A percentile compares a stretch with the other conserved stretches of the same genome.
Evolutionary conservation across 2,113 vertebrate genomes (phyloP).

Genomic region (Lophius piscatorius): DNA sequence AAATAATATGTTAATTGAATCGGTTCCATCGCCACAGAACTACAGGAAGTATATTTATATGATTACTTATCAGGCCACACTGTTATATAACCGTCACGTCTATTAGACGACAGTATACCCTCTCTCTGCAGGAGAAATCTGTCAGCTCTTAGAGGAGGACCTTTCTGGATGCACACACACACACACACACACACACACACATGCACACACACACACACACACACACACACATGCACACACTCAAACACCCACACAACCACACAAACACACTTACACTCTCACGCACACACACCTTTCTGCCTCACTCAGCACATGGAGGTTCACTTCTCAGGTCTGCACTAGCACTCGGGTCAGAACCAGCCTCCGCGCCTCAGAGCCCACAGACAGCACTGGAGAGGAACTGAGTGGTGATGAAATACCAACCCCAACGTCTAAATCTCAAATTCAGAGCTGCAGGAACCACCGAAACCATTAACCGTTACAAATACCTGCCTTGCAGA

Average conservation of each 20-base stretch:
- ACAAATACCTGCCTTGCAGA: background rate
- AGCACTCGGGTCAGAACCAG: constrained; percentile 18
- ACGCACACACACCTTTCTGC: constrained; percentile 28
- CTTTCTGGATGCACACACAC: constrained; percentile 39
- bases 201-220: constrained; percentile 7
- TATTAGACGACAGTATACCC: constrained; percentile 22
- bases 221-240: background rate
- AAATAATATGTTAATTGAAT: background rate
- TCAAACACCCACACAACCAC: too few relatives aligned
- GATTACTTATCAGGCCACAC: constrained; percentile 2
- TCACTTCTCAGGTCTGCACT: constrained; percentile 18
- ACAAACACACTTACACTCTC: background rate
- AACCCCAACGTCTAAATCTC: constrained; percentile 1
- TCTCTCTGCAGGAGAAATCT: constrained; percentile 14
- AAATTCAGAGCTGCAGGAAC: background rate
- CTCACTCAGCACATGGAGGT: constrained; percentile 38
- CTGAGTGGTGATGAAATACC: background rate
- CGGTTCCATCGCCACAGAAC: constrained; percentile 4
- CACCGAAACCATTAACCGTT: background rate
- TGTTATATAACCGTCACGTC: constrained; percentile 37
- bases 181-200: background rate
- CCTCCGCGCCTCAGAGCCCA: constrained; percentile 8
- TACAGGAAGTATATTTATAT: background rate
- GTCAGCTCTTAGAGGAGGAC: constrained; percentile 20
- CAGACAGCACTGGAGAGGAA: background rate